Percentiles rank a stretch among this genome's conserved stretches.
Evolutionary conservation across 2,113 vertebrate genomes (phyloP).

Genomic region (Anoura caudifer): DNA sequence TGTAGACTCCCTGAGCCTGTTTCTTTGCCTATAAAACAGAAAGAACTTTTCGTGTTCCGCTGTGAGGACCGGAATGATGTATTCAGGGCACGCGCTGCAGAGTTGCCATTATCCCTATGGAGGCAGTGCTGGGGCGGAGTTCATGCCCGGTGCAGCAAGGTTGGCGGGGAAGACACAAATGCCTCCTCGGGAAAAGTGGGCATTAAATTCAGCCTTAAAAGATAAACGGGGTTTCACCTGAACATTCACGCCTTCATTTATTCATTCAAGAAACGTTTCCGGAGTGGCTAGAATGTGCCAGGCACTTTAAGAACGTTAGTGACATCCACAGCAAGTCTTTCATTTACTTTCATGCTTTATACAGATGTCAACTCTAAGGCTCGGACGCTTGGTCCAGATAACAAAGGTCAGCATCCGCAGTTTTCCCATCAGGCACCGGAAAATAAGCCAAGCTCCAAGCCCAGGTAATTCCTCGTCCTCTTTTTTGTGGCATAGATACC

Average conservation of each 20-base stretch:
- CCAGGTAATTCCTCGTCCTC: neutral
- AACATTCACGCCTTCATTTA: neutral
- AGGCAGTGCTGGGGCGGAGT: fast-evolving
- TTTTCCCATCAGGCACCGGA: neutral
- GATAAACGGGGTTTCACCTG: neutral
- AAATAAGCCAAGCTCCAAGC: neutral
- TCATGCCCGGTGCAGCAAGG: neutral
- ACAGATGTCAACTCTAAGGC: neutral
- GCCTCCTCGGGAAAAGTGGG: neutral
- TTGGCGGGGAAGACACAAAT: neutral
- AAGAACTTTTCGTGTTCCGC: neutral
- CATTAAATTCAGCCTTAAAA: neutral
- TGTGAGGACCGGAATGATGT: neutral
- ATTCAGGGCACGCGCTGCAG: neutral
- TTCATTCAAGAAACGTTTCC: constrained; percentile 56
- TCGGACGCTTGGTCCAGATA: neutral
- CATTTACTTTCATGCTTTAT: neutral
- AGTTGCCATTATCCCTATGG: fast-evolving
- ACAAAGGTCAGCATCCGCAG: neutral
- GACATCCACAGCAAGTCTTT: neutral
- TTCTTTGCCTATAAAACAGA: neutral
- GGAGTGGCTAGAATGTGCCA: neutral
- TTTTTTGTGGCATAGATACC: neutral
- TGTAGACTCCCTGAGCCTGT: neutral
- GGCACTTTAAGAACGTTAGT: neutral